Evolutionary conservation across 2,113 vertebrate species (phyloP).

Genomic region (Cricetomys ansorgei): DNA sequence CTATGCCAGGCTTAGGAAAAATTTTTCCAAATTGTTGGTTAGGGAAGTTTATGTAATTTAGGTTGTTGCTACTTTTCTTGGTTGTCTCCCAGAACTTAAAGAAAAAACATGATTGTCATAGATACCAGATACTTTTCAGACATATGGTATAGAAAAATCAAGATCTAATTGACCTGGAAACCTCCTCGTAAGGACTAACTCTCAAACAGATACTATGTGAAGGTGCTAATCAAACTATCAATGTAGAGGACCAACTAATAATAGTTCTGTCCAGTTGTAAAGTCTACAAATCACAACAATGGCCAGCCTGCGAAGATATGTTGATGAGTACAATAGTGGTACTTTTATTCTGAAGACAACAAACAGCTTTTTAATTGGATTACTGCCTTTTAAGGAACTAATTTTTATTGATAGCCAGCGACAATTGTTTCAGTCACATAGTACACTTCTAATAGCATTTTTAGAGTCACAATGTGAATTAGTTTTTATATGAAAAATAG

Average conservation of each 20-base stretch:
- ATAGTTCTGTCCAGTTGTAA: background rate
- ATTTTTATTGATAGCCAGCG: background rate
- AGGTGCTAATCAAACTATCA: background rate
- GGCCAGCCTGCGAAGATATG: background rate
- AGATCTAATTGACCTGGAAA: too few relatives aligned
- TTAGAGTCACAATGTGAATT: background rate
- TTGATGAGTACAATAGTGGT: background rate
- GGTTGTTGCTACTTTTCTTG: background rate
- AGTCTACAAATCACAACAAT: background rate
- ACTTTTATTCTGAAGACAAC: background rate
- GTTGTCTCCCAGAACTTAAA: background rate
- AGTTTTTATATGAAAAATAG: background rate
- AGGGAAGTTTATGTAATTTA: background rate
- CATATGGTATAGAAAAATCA: too few relatives aligned
- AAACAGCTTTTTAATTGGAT: background rate
- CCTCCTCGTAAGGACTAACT: background rate
- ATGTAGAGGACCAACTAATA: background rate
- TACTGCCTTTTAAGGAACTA: background rate
- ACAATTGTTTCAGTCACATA: background rate
- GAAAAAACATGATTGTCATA: too few relatives aligned
- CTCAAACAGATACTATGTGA: too few relatives aligned
- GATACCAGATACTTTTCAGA: too few relatives aligned
- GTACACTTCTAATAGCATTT: background rate
- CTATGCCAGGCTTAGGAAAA: too few relatives aligned
- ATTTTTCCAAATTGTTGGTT: background rate